These are phyloP conservation scores for Puffinus mauretanicus DNA, from an alignment of 2,113 vertebrate species.

Conservation along the genomic window DNA sequence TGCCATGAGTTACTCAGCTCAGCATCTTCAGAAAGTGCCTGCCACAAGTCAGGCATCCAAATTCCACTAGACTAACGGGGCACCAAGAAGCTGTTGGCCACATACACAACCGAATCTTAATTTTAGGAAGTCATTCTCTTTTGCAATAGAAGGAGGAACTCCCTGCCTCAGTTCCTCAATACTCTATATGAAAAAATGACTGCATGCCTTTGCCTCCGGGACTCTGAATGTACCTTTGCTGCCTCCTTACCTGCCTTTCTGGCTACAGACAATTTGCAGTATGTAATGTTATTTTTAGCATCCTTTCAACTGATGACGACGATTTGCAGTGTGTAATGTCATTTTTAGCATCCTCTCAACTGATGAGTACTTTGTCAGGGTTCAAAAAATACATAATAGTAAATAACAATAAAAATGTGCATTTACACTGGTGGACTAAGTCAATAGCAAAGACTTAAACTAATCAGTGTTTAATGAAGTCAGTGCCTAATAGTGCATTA, in stretches of 20 bases:
- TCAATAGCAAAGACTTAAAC: not conserved
- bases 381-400: not conserved
- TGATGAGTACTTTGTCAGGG: not conserved
- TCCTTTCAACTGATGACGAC: not conserved
- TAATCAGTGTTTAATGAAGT: constrained; percentile 22
- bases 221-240: not conserved
- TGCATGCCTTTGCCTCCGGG: not conserved
- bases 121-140: not conserved
- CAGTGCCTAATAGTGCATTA: not conserved
- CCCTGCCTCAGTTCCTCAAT: not conserved
- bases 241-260: not conserved
- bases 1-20: not conserved
- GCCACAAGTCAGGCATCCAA: not conserved
- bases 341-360: not conserved
- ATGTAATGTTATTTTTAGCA: not conserved
- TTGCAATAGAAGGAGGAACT: not conserved
- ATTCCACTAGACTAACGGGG: not conserved
- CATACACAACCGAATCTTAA: not conserved
- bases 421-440: not conserved
- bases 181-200: not conserved
- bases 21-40: not conserved
- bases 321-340: not conserved
- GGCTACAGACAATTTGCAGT: not conserved
- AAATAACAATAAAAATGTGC: not conserved
- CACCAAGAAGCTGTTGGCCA: not conserved